Evolutionary conservation across 2,113 vertebrate genomes (phyloP).

Genomic region (Uropsilus gracilis): DNA sequence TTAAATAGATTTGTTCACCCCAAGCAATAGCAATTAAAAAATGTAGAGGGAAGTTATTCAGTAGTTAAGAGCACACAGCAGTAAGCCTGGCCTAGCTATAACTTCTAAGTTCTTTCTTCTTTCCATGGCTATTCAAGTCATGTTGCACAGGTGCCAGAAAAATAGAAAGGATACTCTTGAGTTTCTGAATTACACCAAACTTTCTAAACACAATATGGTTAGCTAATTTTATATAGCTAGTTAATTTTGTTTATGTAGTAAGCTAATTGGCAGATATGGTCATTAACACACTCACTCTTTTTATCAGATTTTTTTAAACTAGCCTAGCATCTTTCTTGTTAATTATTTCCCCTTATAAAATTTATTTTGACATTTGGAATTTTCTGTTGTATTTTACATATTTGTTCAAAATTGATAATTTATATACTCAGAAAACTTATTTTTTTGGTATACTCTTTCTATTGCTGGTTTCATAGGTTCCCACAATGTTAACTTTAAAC

Average conservation of each 20-base stretch:
- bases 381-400: constrained; percentile 1
- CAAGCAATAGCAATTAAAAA: neutral
- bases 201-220: neutral
- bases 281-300: neutral
- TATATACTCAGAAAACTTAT: neutral
- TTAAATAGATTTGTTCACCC: neutral
- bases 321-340: neutral
- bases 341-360: neutral
- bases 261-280: neutral
- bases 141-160: neutral
- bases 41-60: neutral
- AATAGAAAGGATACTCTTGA: neutral
- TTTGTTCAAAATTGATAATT: neutral
- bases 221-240: too few species aligned
- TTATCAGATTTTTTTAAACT: neutral
- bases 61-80: neutral
- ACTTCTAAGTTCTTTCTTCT: neutral
- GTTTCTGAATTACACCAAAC: neutral
- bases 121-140: neutral
- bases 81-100: neutral
- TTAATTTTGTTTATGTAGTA: neutral
- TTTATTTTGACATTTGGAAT: neutral
- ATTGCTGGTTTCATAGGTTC: neutral
- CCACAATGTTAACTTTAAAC: neutral
- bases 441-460: neutral